Base-by-base conservation (phyloP, 2,888 invertebrate species). In the Pristionchus japonicus region DNA sequence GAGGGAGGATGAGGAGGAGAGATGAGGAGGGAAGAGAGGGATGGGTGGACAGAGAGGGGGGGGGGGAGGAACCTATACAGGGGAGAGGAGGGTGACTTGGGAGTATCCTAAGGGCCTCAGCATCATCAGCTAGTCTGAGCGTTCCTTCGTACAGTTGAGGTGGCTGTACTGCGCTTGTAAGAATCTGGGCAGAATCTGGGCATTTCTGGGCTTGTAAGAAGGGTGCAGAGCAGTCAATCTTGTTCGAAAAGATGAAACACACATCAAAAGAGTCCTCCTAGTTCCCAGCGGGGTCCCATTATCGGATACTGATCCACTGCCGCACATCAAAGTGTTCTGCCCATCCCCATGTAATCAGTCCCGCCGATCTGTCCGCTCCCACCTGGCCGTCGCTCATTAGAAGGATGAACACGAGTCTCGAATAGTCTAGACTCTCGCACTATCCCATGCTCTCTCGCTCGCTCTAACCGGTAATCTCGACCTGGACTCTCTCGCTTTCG, bases 371-470 rank as follows among this genome's bases (percentile, higher is more conserved):
- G 31, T 67, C 70, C 64, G 37, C n/a, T 43, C 40, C 43, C 77
- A 77, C 77, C 77, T 77, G 43, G n/a, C 37, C 37, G 70, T 70
- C 70, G 37, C 70, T 70, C 70, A 70, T 70, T 70, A 70, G 70
- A 34, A 27, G n/a, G 67, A 70, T 70, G 70, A 37, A 70, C 70
- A 70, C 64, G 64, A 27, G 17, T 23, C 57, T 57, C 27, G 9
- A 34, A 67, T 67, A 27, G 31, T 67, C 64, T 17, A 13, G 31
- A 31, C 70, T 37, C 31, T 37, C 70, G 1, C 23, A 17, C 37
- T 37, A 20, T 40, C 23, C 11, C 70, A 13, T 17, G 2, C n/a
- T 64, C 70, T 40, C 70, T 64, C 31, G 9, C 31, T 31, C 15
- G 1, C 31, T 70, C 70, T 70, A 40, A 67, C 67, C 67, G n/a